phyloP scores from a whole-genome alignment of 2,888 invertebrate species.

The Pecten maximus region DNA sequence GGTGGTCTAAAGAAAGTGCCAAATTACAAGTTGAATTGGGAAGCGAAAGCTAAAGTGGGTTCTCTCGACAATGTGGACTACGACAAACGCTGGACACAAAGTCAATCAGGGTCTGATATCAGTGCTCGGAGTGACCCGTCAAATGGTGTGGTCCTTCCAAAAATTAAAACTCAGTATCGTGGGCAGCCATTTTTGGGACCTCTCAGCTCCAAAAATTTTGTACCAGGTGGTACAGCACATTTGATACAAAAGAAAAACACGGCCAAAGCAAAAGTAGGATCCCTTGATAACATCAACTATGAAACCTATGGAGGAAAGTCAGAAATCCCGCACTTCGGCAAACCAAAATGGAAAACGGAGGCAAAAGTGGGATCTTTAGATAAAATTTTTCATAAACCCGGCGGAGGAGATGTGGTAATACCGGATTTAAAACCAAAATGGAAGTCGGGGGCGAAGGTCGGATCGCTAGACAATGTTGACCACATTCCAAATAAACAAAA shows the following conservation, averaged over 20 bases:
- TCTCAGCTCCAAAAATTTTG: slow-evolving; percentile 67
- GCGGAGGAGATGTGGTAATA: slow-evolving; percentile 65
- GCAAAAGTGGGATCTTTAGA: slow-evolving; percentile 69
- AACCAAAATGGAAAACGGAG: slow-evolving; percentile 64
- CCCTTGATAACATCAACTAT: slow-evolving; percentile 66
- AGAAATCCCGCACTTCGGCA: slow-evolving; percentile 47
- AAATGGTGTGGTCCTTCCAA: slow-evolving; percentile 54
- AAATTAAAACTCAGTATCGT: slow-evolving; percentile 65
- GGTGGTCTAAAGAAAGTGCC: slow-evolving; percentile 66
- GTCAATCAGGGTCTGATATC: slow-evolving; percentile 49
- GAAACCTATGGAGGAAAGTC: slow-evolving; percentile 60
- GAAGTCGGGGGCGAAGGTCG: slow-evolving; percentile 68
- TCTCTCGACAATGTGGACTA: slow-evolving; percentile 66
- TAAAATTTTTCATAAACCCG: slow-evolving; percentile 66
- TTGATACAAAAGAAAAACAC: slow-evolving; percentile 50
- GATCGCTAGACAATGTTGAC: slow-evolving; percentile 68
- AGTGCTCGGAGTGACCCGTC: slow-evolving; percentile 29
- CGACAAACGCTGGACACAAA: slow-evolving; percentile 28
- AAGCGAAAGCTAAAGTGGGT: slow-evolving; percentile 68
- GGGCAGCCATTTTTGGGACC: slow-evolving; percentile 64
- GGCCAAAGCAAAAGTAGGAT: slow-evolving; percentile 63
- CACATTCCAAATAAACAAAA: slow-evolving; percentile 62
- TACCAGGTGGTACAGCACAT: slow-evolving; percentile 58
- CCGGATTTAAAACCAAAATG: slow-evolving; percentile 65
- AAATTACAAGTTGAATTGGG: slow-evolving; percentile 66